Base-by-base conservation (phyloP, 2,797 vertebrate genomes). In the Podarcis lilfordi region DNA sequence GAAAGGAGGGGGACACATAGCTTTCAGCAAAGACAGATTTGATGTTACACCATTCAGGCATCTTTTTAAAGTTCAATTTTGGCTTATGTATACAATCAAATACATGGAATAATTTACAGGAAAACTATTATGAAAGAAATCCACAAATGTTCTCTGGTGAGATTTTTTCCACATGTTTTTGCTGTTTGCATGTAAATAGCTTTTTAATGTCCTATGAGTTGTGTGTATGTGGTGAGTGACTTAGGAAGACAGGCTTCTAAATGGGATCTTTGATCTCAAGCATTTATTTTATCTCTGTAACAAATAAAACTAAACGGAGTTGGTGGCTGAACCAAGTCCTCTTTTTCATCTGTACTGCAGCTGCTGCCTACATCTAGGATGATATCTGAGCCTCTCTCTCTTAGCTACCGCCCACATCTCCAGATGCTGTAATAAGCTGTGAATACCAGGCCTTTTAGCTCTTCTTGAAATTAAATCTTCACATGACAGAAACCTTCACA, bases 261-360 rank as follows among this genome's bases (percentile, higher is more conserved):
- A 93, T 92, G 86, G 92, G 88, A 93, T 93, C 93, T 96, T 94
- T 94, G 94, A 95, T 95, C 94, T 95, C 93, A 88, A 92, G 91
- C 86, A 92, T 94, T 94, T 92, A 92, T 95, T 96, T 95, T 93
- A 93, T 94, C 91, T 90, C 82, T 92, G 88, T 90, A 92, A 92
- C 90, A 94, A 90, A 91, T 84, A 94, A 92, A 94, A 94, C 86
- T 86, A 87, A 94, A 93, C 89, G 87, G 92, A 94, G 93, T 85
- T 89, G 90, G 86, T 90, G 90, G 86, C 88, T 94, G 92, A 95
- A 95, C 86, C 89, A 92, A 92, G 87, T 83, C 80, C 80, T 86
- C 69, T 88, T 91, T 91, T 85, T 87, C 90, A 80, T 95, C 93
- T 95, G 91, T 81, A 88, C 84, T 91, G 90, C 91, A 94, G 92